Evolutionary conservation across 1,140 invertebrate species (phyloP).

Genomic region (Ylistrum balloti): DNA sequence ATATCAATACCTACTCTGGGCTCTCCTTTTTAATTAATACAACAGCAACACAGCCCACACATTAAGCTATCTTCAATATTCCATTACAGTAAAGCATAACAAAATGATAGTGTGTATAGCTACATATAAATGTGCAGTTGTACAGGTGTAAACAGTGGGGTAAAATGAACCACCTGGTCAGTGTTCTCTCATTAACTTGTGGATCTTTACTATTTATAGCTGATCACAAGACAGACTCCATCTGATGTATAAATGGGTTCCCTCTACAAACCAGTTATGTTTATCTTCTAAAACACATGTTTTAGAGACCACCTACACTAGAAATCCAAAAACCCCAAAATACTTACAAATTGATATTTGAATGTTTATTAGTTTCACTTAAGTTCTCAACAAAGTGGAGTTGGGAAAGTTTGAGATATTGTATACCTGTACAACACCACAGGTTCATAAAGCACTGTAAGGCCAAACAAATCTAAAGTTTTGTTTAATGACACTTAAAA

Average conservation of each 20-base stretch:
- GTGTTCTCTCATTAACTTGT: neutral
- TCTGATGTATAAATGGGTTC: constrained; percentile 14
- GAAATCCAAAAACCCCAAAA: neutral
- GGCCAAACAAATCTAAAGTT: neutral
- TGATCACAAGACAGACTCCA: neutral
- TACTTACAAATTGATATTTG: neutral
- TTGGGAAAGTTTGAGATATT: neutral
- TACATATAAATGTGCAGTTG: neutral
- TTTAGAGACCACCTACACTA: constrained; percentile 10
- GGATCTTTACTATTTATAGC: neutral
- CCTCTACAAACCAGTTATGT: neutral
- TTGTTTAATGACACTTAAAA: too few species aligned
- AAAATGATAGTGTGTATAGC: neutral
- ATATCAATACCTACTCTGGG: too few species aligned
- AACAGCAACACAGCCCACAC: too few species aligned
- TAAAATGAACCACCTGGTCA: neutral
- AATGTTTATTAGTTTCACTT: neutral
- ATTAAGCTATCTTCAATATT: neutral
- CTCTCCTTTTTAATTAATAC: too few species aligned
- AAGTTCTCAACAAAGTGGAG: neutral
- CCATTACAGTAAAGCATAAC: neutral
- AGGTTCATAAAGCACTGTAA: neutral
- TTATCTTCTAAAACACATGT: neutral
- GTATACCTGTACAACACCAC: neutral
- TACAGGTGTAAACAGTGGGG: neutral